Base-by-base conservation (phyloP, 2,888 invertebrate species). In the Drosophila quinaria region DNA sequence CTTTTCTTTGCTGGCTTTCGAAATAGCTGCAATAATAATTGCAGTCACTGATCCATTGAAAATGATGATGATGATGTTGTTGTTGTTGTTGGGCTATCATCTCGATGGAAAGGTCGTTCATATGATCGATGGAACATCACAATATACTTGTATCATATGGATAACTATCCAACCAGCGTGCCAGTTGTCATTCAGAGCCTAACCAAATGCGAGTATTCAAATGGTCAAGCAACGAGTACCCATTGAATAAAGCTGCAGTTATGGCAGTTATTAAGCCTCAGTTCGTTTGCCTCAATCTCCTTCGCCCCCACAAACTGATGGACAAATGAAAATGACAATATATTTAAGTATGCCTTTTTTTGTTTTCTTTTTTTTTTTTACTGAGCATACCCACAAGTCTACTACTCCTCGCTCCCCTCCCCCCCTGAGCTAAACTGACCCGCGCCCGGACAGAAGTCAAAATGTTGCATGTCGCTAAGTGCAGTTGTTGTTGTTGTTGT, bases 401-500 rank as follows among this genome's bases (percentile, higher is more conserved):
- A 2, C 8, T 13, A 13, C 1, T n/a, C 9, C n/a, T 29, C 9
- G n/a, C n/a, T n/a, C 10, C 17, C 31, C 29, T n/a, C 17, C 4
- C 15, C n/a, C 19, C 39, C 50, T 22, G 6, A 25, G 39, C 39
- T 50, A n/a, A 55, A 55, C 42, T 79, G 86, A 76, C 58, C 80
- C 50, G 55, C 56, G 66, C 54, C 68, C 73, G 68, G 70, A 74
- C 74, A 46, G 67, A 72, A 68, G 69, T 50, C 70, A 81, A 82
- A 86, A 72, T 72, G 81, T 85, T 89, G 85, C 85, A 85, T 85
- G 85, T 84, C 89, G 72, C 72, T 89, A 85, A 85, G 74, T 85
- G 85, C 89, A 84, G 69, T 81, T 73, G 73, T 67, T 60, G 58
- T 19, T 70, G 39, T 17, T 67, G 42, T 42, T 64, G 65, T 61